Evolutionary conservation across 2,888 invertebrate species (phyloP), one percentile per base, ranked within the genome.

Genomic region (Agapetus fuscipes): DNA sequence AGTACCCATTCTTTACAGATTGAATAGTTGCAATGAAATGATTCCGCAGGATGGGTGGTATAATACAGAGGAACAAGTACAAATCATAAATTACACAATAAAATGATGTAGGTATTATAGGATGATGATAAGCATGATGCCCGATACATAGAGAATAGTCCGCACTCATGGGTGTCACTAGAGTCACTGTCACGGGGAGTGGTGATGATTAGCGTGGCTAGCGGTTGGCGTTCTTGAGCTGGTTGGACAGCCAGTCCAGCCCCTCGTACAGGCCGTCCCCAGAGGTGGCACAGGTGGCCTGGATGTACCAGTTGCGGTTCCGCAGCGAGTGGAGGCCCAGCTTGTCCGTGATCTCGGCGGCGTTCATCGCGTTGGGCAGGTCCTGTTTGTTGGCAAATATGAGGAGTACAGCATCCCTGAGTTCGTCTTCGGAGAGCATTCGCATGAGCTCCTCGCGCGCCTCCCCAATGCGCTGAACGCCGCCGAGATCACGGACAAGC

Each of bases 361-460:
- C 96, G 68, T 95, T 97, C 97, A 98, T 98, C 56, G 97, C 97
- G 71, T 98, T 98, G 59, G 97, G 97, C 76, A 98, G 79, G 80
- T 98, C 98, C 90, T 97, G 96, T 83, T 98, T 98, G 80, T 98
- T 98, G 62, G 97, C 97, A 71, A 98, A 98, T 68, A 98, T 95
- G 61, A 98, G 77, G 59, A 98, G 80, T 55, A 96, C 96, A 52
- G 97, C 97, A 82, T 98, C 97, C 72, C 97, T 83, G 54, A 98
- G 79, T 71, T 98, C 97, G 65, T 98, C 97, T 76, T 98, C 97
- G 53, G 94, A 93, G 66, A 98, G 73, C 97, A 98, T 97, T 67
- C 96, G 77, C 91, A 93, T 93, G 60, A 98, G 77, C 71, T 98
- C 97, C 67, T 98, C 96, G 59, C 94, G 84, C 54, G 96, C 97